A percentile compares a stretch with the other conserved stretches of the same genome.
These are phyloP conservation scores for Cyanocitta stelleri DNA, from an alignment of 2,113 vertebrate species.

Conservation along the genomic window DNA sequence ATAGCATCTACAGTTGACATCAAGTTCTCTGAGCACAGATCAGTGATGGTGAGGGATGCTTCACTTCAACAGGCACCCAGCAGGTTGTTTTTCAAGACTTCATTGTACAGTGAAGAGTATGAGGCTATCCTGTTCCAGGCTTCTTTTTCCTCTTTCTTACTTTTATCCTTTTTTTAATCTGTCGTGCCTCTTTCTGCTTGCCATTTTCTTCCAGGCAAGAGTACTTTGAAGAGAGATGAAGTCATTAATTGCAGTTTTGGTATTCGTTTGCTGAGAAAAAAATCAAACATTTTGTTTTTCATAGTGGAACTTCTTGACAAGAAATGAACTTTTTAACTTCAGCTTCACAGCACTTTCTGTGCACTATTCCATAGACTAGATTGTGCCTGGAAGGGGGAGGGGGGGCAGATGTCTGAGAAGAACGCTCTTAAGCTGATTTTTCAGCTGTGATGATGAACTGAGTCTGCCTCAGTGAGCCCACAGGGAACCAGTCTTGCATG, in stretches of 20 bases:
- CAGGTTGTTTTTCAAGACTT: neutral
- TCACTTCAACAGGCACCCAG: neutral
- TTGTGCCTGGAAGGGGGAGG: neutral
- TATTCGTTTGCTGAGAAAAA: neutral
- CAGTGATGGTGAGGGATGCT: neutral
- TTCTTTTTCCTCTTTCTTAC: neutral
- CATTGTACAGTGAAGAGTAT: neutral
- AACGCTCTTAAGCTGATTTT: neutral
- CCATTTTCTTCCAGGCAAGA: neutral
- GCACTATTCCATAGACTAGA: neutral
- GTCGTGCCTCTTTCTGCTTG: neutral
- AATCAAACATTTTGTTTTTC: neutral
- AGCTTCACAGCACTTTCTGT: neutral
- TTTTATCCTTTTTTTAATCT: neutral
- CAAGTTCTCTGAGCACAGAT: neutral
- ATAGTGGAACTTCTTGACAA: neutral
- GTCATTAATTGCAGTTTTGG: neutral
- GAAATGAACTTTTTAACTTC: neutral
- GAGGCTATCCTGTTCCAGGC: neutral
- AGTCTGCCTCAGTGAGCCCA: neutral
- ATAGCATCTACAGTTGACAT: conserved; percentile 3
- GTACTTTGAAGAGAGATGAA: neutral
- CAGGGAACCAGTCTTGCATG: neutral
- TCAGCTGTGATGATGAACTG: neutral
- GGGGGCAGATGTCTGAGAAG: neutral